Conservation (phyloP, 1,140 invertebrate genomes). For the Proales similis region DNA sequence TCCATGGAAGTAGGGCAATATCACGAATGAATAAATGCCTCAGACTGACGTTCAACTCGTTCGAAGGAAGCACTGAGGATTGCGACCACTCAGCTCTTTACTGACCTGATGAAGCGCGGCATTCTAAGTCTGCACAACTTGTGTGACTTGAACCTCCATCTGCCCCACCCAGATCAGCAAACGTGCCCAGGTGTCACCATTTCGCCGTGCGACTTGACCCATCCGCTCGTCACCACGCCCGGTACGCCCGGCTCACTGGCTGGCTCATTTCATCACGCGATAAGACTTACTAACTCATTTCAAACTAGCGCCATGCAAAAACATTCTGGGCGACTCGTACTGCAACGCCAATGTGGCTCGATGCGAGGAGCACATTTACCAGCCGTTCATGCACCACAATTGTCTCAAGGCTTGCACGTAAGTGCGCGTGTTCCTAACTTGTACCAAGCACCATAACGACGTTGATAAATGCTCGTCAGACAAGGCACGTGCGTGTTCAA, state of each 20-base stretch:
- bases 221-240: conserved; percentile 4
- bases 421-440: too few relatives aligned
- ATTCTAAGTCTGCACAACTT: conserved; percentile 36
- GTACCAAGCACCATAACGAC: too few relatives aligned
- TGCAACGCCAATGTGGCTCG: conserved; percentile 2
- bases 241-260: too few relatives aligned
- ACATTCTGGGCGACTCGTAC: conserved; percentile 22
- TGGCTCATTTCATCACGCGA: background rate
- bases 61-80: conserved; percentile 23
- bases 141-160: conserved; percentile 18
- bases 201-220: conserved; percentile 29
- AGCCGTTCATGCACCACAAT: conserved; percentile 28
- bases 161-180: conserved; percentile 30
- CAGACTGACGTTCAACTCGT: too few relatives aligned
- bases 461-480: too few relatives aligned
- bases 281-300: background rate
- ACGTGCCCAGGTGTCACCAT: conserved; percentile 20
- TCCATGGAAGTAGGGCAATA: conserved; percentile 23
- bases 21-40: too few relatives aligned
- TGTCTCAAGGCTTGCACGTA: conserved; percentile 38
- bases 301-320: conserved; percentile 11
- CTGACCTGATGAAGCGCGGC: conserved; percentile 10
- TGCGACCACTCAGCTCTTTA: conserved; percentile 18
- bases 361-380: conserved; percentile 10
- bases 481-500: too few relatives aligned